A percentile compares a stretch with the other conserved stretches of the same genome.
phyloP scores from a whole-genome alignment of 2,797 vertebrate genomes.

The Pangasius mekongensis region DNA sequence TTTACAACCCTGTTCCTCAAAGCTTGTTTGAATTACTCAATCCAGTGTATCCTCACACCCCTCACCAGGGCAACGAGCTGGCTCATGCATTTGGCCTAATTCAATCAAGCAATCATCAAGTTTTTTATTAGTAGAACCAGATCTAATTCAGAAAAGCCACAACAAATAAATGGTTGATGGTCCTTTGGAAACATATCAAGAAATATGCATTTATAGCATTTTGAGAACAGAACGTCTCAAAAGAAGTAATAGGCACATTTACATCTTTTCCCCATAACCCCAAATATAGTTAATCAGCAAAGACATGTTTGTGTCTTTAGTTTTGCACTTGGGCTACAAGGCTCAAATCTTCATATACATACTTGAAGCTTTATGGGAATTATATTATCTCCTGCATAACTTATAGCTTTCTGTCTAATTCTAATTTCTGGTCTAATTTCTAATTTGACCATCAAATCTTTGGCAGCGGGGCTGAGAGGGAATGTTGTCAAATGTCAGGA shows the following conservation, averaged over 20 bases:
- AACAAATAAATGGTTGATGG: conserved; percentile 10
- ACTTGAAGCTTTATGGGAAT: not conserved
- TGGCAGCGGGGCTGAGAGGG: not conserved
- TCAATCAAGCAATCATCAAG: conserved; percentile 12
- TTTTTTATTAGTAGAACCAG: conserved; percentile 15
- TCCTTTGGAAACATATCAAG: not conserved
- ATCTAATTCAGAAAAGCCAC: conserved; percentile 2
- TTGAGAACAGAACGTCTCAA: conserved; percentile 7
- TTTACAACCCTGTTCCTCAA: not conserved
- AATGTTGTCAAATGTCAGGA: not conserved
- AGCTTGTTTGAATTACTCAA: not conserved
- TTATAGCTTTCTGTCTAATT: not conserved
- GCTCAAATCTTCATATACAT: not conserved
- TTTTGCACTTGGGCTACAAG: not conserved
- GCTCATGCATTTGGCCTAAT: not conserved
- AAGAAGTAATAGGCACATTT: not conserved
- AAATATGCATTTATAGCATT: not conserved
- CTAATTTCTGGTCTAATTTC: too few relatives aligned
- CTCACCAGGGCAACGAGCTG: not conserved
- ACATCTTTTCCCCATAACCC: not conserved
- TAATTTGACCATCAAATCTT: not conserved
- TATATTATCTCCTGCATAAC: not conserved
- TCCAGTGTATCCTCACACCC: not conserved
- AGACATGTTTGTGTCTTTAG: not conserved
- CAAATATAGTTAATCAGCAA: not conserved